phyloP scores from a whole-genome alignment of 2,888 invertebrate species.

The Drosophila pseudotalamancana region DNA sequence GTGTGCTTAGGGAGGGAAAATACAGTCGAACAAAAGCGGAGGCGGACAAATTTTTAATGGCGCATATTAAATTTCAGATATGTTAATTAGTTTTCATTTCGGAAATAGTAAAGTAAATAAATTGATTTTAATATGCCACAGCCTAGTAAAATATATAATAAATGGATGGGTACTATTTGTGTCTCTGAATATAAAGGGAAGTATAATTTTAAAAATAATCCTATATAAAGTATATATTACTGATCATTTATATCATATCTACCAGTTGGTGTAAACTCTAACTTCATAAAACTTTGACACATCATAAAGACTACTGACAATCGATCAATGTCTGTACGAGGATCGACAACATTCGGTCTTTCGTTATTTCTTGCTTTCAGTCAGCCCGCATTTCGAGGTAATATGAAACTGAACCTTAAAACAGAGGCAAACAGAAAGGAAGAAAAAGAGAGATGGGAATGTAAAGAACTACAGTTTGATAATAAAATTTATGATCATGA shows the following conservation, averaged over 20 bases:
- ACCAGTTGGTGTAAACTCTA: no score
- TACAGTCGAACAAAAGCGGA: neutral
- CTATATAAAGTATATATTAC: no score
- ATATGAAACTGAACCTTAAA: conserved; percentile 47
- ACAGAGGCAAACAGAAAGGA: neutral
- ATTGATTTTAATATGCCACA: conserved; percentile 47
- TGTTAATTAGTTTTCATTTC: conserved; percentile 58
- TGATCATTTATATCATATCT: no score
- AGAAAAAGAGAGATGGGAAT: neutral
- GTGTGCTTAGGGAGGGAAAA: conserved; percentile 16
- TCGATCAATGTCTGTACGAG: no score
- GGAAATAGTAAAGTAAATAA: conserved; percentile 39
- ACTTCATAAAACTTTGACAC: no score
- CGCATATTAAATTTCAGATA: conserved; percentile 53
- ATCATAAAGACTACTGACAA: no score
- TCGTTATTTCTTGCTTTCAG: no score
- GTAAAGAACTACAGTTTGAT: no score
- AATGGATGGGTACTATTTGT: neutral
- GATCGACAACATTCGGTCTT: no score
- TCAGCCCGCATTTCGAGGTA: conserved; percentile 64
- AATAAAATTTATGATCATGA: no score
- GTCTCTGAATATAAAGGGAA: conserved; percentile 20
- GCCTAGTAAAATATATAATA: conserved; percentile 14
- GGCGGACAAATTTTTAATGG: neutral
- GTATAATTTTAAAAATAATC: no score